A percentile compares a stretch with the other conserved stretches of the same genome.
Conservation (phyloP, 1,140 invertebrate species). For the Drosophila athabasca region DNA sequence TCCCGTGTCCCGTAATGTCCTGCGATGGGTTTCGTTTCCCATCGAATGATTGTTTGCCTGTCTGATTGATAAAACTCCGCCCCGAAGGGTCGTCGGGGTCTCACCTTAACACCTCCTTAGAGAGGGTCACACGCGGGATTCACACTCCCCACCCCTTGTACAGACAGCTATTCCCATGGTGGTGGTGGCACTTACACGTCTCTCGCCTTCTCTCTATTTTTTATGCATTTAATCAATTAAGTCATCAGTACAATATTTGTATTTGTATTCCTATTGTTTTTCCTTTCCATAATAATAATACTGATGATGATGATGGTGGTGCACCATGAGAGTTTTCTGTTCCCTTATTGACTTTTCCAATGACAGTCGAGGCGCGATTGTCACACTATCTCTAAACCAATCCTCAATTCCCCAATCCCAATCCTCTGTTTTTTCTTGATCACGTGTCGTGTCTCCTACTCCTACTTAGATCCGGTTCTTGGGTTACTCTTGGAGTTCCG, state of each 20-base stretch:
- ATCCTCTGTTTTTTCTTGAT: conserved; percentile 66
- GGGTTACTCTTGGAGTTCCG: conserved; percentile 12
- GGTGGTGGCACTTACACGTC: conserved; percentile 41
- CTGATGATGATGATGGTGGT: conserved; percentile 6
- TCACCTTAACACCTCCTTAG: conserved; percentile 59
- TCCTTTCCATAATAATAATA: conserved; percentile 1
- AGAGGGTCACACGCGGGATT: conserved; percentile 47
- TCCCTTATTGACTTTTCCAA: conserved; percentile 50
- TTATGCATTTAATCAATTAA: conserved; percentile 67
- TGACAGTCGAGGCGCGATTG: conserved; percentile 40
- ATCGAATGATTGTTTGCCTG: conserved; percentile 35
- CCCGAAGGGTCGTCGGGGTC: conserved; percentile 17
- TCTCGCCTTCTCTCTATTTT: conserved; percentile 26
- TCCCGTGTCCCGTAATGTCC: not conserved
- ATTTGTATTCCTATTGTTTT: conserved; percentile 49
- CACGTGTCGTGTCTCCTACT: conserved; percentile 54
- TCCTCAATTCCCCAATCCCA: conserved; percentile 47
- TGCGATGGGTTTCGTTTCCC: conserved; percentile 19
- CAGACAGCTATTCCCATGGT: conserved; percentile 34
- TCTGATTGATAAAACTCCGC: conserved; percentile 38
- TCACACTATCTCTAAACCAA: conserved; percentile 55
- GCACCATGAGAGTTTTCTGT: not conserved
- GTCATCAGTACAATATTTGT: conserved; percentile 56
- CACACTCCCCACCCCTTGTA: conserved; percentile 16
- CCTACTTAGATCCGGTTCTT: conserved; percentile 11